A percentile compares a stretch with the other conserved stretches of the same genome.
Evolutionary conservation across 1,140 invertebrate genomes (phyloP).

Genomic region (Diprion similis): DNA sequence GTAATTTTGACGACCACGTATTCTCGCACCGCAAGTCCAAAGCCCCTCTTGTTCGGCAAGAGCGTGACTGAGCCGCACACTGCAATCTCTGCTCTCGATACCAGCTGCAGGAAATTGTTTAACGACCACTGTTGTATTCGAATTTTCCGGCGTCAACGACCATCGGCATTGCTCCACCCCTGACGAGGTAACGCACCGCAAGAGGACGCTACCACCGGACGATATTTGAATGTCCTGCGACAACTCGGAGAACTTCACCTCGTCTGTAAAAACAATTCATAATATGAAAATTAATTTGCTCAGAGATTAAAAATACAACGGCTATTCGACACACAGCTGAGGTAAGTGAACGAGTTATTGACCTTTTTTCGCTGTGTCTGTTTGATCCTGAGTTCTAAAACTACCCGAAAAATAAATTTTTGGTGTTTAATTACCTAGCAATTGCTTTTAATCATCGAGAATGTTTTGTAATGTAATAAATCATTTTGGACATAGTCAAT

Average conservation of each 20-base stretch:
- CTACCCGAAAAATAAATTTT: too few relatives aligned
- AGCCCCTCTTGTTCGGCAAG: slow-evolving; percentile 52
- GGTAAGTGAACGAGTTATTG: too few relatives aligned
- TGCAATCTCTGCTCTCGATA: slow-evolving; percentile 54
- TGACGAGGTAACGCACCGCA: slow-evolving; percentile 52
- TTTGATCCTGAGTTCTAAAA: too few relatives aligned
- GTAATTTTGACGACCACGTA: slow-evolving; percentile 48
- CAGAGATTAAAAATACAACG: too few relatives aligned
- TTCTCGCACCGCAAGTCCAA: slow-evolving; percentile 56
- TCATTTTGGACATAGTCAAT: too few relatives aligned
- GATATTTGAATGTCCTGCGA: slow-evolving; percentile 58
- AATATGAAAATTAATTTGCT: background rate
- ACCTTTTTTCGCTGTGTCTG: too few relatives aligned
- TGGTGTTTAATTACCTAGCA: too few relatives aligned
- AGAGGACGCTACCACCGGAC: slow-evolving; percentile 48
- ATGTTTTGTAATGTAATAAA: too few relatives aligned
- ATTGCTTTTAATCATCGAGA: too few relatives aligned
- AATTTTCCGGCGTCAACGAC: slow-evolving; percentile 54
- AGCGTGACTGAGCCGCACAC: slow-evolving; percentile 52
- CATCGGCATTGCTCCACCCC: slow-evolving; percentile 57
- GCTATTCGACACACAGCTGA: too few relatives aligned
- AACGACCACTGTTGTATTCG: slow-evolving; percentile 56
- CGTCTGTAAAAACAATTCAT: slow-evolving; percentile 37
- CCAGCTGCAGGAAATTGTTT: slow-evolving; percentile 54
- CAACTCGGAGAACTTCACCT: slow-evolving; percentile 55